A percentile compares a stretch with the other conserved stretches of the same genome.
Conservation (phyloP, 2,113 vertebrate species). For the Poeciliopsis occidentalis region DNA sequence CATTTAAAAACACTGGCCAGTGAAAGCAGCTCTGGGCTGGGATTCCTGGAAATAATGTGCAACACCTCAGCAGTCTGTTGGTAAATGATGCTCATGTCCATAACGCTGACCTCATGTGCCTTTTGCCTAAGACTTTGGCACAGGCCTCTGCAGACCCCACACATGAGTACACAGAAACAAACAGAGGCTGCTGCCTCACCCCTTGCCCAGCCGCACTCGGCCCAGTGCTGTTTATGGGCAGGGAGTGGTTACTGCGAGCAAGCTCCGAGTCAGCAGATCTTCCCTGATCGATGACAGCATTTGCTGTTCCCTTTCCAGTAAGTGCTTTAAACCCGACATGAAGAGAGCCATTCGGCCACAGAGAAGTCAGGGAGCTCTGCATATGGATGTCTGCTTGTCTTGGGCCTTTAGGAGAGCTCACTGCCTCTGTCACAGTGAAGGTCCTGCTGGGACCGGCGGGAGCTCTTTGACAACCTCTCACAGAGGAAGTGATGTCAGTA, state of each 20-base stretch:
- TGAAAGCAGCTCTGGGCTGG: neutral
- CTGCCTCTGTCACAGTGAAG: slow-evolving; percentile 27
- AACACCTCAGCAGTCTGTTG: neutral
- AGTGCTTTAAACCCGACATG: slow-evolving; percentile 75
- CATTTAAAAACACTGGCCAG: no score
- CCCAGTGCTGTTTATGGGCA: slow-evolving; percentile 68
- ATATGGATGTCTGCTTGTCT: slow-evolving; percentile 37
- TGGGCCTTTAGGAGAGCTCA: slow-evolving; percentile 6
- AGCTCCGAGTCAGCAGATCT: slow-evolving; percentile 80
- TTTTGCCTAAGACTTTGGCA: slow-evolving; percentile 19
- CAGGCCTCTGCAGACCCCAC: slow-evolving; percentile 17
- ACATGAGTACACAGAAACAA: slow-evolving; percentile 23
- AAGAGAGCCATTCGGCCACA: slow-evolving; percentile 62
- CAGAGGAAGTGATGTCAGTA: slow-evolving; percentile 25
- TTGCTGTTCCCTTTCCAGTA: slow-evolving; percentile 82
- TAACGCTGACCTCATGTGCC: slow-evolving; percentile 12
- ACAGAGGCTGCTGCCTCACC: slow-evolving; percentile 44
- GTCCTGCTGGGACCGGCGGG: slow-evolving; percentile 31
- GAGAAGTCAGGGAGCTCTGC: slow-evolving; percentile 44
- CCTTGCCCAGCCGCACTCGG: slow-evolving; percentile 62
- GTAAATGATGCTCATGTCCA: slow-evolving; percentile 12
- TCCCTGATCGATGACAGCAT: slow-evolving; percentile 80
- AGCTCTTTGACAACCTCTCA: slow-evolving; percentile 1
- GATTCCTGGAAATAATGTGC: neutral
- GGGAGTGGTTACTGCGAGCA: slow-evolving; percentile 73